Evolutionary conservation across 2,113 vertebrate genomes (phyloP).

Genomic region (Rhinichthys klamathensis): DNA sequence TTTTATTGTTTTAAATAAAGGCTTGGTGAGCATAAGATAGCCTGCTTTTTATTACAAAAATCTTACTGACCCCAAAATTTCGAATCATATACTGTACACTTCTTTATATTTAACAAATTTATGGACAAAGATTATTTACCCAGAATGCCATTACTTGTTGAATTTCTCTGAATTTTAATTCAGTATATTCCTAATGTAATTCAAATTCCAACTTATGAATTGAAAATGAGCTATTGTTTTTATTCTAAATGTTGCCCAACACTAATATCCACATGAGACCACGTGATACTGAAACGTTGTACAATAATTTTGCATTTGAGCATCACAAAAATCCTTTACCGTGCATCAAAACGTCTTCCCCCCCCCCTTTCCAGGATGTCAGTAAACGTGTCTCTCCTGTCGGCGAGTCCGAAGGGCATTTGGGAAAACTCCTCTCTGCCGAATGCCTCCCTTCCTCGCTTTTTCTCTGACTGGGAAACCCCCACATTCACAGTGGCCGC

Average conservation of each 20-base stretch:
- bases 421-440: constrained; percentile 43
- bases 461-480: constrained; percentile 63
- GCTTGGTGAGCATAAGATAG: not conserved
- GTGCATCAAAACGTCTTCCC: not conserved
- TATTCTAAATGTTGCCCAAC: not conserved
- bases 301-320: not conserved
- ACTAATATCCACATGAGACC: not conserved
- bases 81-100: not conserved
- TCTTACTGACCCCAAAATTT: not conserved
- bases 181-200: not conserved
- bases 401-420: not conserved
- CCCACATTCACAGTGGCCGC: constrained; percentile 76
- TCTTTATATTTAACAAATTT: not conserved
- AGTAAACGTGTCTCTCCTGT: constrained; percentile 42
- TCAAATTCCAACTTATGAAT: not conserved
- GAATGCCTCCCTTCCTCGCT: constrained; percentile 41
- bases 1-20: not conserved
- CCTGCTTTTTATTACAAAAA: no score
- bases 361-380: constrained; percentile 50
- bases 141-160: no score
- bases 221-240: not conserved
- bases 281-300: not conserved
- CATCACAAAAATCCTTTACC: not conserved
- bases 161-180: no score
- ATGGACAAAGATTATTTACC: not conserved